Percentiles rank a stretch among this genome's conserved stretches.
These are phyloP conservation scores for Cataglyphis albicans DNA, from an alignment of 2,888 invertebrate genomes.

Conservation along the genomic window DNA sequence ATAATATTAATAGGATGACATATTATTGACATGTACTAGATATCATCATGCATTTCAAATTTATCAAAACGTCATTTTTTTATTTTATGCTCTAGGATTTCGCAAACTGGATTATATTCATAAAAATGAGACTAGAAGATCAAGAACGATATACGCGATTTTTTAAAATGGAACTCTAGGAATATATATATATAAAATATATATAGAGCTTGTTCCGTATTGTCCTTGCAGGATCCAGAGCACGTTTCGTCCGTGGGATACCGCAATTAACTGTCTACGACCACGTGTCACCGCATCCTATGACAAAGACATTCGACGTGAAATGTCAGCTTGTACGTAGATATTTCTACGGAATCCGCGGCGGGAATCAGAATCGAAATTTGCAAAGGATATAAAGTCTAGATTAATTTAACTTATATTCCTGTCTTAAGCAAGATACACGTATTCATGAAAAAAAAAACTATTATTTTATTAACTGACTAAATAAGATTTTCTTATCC, in stretches of 20 bases:
- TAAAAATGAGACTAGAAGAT: neutral
- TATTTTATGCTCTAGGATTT: neutral
- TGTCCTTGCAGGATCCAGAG: slow-evolving; percentile 77
- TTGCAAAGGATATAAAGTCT: neutral
- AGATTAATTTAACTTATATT: slow-evolving; percentile 19
- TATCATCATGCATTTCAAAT: neutral
- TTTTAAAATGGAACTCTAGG: slow-evolving; percentile 28
- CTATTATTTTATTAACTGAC: neutral
- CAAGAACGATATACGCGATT: slow-evolving; percentile 58
- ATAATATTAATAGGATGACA: neutral
- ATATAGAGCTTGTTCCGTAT: slow-evolving; percentile 62
- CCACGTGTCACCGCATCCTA: slow-evolving; percentile 71
- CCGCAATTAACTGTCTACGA: slow-evolving; percentile 82
- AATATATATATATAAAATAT: too few species aligned
- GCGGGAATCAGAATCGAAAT: slow-evolving; percentile 61
- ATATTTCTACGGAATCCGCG: slow-evolving; percentile 61
- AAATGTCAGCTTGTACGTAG: slow-evolving; percentile 75
- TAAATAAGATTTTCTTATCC: neutral
- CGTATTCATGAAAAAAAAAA: neutral
- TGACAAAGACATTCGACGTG: slow-evolving; percentile 77
- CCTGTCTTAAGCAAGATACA: neutral
- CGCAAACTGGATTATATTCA: neutral
- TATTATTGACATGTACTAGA: neutral
- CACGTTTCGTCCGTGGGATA: slow-evolving; percentile 80
- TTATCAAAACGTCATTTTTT: neutral